Evolutionary conservation across 2,113 vertebrate species (phyloP).

Genomic region (Crypturellus undulatus): DNA sequence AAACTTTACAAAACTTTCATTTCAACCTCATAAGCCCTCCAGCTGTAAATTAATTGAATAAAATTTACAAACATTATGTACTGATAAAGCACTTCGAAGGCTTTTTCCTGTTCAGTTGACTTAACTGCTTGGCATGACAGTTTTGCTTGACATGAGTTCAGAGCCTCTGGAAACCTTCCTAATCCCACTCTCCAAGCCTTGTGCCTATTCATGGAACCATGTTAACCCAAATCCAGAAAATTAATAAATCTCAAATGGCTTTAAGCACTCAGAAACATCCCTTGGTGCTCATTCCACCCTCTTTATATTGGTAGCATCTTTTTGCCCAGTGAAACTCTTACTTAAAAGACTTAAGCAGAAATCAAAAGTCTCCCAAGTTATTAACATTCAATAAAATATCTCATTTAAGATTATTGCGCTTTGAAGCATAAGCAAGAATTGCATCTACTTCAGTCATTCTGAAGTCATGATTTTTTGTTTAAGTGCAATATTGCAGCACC

Average conservation of each 20-base stretch:
- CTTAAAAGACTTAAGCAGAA: constrained; percentile 56
- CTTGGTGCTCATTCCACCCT: constrained; percentile 21
- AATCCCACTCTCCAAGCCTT: constrained; percentile 76
- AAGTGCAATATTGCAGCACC: background rate
- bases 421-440: constrained; percentile 46
- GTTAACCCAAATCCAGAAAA: constrained; percentile 72
- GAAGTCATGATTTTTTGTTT: background rate
- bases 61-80: constrained; percentile 81
- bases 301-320: constrained; percentile 24
- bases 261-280: constrained; percentile 61
- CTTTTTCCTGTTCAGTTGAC: constrained; percentile 69
- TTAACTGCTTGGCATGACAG: constrained; percentile 68
- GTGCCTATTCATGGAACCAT: constrained; percentile 77
- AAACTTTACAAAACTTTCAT: constrained; percentile 79
- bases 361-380: constrained; percentile 52
- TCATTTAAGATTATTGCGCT: constrained; percentile 44
- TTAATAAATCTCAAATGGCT: constrained; percentile 73
- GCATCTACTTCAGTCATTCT: constrained; percentile 26
- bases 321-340: constrained; percentile 29
- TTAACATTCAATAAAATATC: constrained; percentile 60
- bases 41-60: constrained; percentile 83
- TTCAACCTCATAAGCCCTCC: constrained; percentile 75
- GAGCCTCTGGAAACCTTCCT: constrained; percentile 79
- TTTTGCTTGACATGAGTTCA: constrained; percentile 78
- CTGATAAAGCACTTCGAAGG: constrained; percentile 64